Evolutionary conservation across 2,888 invertebrate genomes (phyloP).

Genomic region (Poecilus cupreus): DNA sequence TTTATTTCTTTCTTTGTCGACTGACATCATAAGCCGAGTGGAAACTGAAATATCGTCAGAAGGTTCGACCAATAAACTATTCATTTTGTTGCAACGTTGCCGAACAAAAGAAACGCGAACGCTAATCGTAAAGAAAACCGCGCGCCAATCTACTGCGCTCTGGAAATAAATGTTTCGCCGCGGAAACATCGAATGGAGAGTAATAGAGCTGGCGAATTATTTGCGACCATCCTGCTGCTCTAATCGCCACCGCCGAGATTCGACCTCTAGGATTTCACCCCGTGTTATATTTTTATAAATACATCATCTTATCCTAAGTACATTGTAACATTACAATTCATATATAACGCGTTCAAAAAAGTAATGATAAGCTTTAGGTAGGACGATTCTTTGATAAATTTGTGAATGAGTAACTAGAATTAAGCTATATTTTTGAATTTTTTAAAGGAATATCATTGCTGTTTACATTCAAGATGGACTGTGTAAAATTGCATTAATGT

Average conservation of each 20-base stretch:
- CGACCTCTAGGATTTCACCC: background rate
- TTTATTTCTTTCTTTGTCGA: constrained; percentile 49
- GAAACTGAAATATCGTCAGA: constrained; percentile 56
- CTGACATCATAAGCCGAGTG: constrained; percentile 46
- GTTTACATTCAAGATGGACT: too few relatives aligned
- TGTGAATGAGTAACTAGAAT: too few relatives aligned
- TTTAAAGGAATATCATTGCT: too few relatives aligned
- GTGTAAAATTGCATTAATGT: too few relatives aligned
- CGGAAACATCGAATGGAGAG: constrained; percentile 51
- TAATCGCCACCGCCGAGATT: background rate
- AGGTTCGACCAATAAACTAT: constrained; percentile 56
- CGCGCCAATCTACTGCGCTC: constrained; percentile 50
- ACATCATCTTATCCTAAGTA: too few relatives aligned
- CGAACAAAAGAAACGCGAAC: constrained; percentile 54
- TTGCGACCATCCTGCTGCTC: background rate
- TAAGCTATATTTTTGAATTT: too few relatives aligned
- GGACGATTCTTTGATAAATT: too few relatives aligned
- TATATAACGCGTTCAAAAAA: too few relatives aligned
- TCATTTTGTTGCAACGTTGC: constrained; percentile 58
- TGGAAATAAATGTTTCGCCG: constrained; percentile 53
- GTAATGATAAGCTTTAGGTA: too few relatives aligned
- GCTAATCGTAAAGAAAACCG: constrained; percentile 59
- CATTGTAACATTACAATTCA: too few relatives aligned
- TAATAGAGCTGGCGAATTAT: constrained; percentile 55
- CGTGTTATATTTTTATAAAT: too few relatives aligned